phyloP scores from a whole-genome alignment of 1,140 invertebrate genomes.

The Plodia interpunctella region DNA sequence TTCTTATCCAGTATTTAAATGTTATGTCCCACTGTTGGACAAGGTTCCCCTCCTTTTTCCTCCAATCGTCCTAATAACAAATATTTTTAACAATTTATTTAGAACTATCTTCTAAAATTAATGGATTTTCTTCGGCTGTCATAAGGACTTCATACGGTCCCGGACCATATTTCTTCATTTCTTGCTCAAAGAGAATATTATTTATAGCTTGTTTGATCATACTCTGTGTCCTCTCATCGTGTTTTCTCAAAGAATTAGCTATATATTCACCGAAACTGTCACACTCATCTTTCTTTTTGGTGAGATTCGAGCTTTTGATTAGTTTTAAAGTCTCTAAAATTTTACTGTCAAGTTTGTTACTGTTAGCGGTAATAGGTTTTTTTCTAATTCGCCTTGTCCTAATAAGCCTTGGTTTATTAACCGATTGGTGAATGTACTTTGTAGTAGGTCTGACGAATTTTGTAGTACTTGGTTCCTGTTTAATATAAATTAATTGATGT shows the following conservation, averaged over 20 bases:
- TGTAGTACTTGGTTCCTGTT: constrained; percentile 35
- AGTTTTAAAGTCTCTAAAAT: constrained; percentile 34
- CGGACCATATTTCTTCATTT: constrained; percentile 61
- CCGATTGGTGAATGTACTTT: not conserved
- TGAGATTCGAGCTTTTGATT: constrained; percentile 34
- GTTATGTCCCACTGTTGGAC: too few relatives aligned
- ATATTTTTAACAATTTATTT: too few relatives aligned
- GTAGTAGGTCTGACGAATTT: not conserved
- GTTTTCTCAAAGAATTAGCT: constrained; percentile 58
- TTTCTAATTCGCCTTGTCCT: constrained; percentile 26
- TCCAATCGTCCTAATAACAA: too few relatives aligned
- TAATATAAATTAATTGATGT: constrained; percentile 37
- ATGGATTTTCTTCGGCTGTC: constrained; percentile 49
- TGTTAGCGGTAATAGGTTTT: constrained; percentile 17
- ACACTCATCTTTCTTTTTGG: constrained; percentile 62
- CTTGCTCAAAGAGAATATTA: constrained; percentile 66
- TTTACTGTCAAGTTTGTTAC: constrained; percentile 24
- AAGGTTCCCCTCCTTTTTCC: too few relatives aligned
- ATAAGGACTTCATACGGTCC: constrained; percentile 40
- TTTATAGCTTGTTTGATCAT: constrained; percentile 74
- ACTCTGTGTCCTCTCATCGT: constrained; percentile 57
- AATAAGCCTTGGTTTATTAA: constrained; percentile 25
- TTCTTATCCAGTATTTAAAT: too few relatives aligned
- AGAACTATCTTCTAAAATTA: constrained; percentile 28
- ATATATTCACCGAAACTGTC: constrained; percentile 68